phyloP scores from a whole-genome alignment of 2,797 vertebrate species.

The Pteropus rufus region DNA sequence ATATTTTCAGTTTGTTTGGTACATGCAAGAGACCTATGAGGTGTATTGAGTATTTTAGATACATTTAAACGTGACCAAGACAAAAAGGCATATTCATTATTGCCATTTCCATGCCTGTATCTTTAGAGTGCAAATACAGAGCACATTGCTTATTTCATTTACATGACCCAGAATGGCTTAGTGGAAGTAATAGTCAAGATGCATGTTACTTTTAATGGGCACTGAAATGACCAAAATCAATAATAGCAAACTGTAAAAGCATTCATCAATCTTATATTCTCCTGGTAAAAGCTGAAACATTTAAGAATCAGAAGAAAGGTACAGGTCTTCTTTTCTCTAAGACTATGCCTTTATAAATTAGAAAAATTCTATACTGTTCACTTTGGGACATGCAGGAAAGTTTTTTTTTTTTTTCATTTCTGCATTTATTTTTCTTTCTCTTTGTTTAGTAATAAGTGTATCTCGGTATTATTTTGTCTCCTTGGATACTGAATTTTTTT shows the following conservation, averaged over 20 bases:
- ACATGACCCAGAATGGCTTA: background rate
- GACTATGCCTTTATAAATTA: constrained; percentile 1
- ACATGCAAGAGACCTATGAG: background rate
- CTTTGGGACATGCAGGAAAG: background rate
- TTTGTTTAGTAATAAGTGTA: constrained; percentile 8
- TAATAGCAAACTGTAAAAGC: background rate
- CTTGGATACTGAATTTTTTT: constrained; percentile 35
- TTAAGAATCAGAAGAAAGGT: background rate
- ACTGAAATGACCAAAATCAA: background rate
- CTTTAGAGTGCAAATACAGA: background rate
- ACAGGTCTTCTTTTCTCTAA: background rate
- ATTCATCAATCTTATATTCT: background rate
- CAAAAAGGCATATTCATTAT: background rate
- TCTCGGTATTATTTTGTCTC: background rate
- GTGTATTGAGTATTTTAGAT: background rate
- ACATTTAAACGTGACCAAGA: constrained; percentile 1
- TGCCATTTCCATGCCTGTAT: background rate
- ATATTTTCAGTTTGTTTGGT: background rate
- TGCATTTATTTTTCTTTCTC: constrained; percentile 47
- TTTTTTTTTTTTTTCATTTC: background rate
- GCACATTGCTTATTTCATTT: background rate
- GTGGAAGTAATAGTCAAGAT: constrained; percentile 6
- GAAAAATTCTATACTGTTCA: background rate
- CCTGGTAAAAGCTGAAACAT: background rate
- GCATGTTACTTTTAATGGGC: constrained; percentile 3